Conservation (phyloP, 2,797 vertebrate species). For the Hephaestus fuliginosus region DNA sequence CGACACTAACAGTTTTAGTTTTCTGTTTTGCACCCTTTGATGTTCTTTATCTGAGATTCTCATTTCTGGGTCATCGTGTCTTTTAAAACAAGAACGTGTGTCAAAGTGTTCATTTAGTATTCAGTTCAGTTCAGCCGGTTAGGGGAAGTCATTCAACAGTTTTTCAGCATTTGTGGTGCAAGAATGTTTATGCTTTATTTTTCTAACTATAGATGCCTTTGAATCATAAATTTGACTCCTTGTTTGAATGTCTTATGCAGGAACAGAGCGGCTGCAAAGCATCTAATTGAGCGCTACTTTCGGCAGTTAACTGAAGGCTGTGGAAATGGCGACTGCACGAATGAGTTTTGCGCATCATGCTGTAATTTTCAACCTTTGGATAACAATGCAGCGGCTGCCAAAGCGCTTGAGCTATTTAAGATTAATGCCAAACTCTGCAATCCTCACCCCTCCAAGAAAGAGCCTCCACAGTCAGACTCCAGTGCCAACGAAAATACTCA, state of each 20-base stretch:
- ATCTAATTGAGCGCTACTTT: slow-evolving; percentile 99
- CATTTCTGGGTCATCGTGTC: neutral
- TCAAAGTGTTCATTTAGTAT: slow-evolving; percentile 2
- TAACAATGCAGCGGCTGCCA: slow-evolving; percentile 97
- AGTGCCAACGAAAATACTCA: slow-evolving; percentile 88
- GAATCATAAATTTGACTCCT: slow-evolving; percentile 73
- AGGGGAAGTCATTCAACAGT: neutral
- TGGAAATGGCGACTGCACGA: slow-evolving; percentile 99
- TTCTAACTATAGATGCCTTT: slow-evolving; percentile 11
- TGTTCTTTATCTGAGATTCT: neutral
- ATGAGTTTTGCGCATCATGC: slow-evolving; percentile 98
- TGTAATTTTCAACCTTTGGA: slow-evolving; percentile 95
- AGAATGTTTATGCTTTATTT: slow-evolving; percentile 21
- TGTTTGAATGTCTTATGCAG: slow-evolving; percentile 90
- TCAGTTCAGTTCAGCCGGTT: neutral
- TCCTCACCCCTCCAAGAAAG: slow-evolving; percentile 95
- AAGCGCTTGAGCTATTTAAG: slow-evolving; percentile 98
- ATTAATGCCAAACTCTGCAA: slow-evolving; percentile 99
- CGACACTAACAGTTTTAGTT: neutral
- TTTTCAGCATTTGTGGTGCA: slow-evolving; percentile 1
- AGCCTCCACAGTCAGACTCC: slow-evolving; percentile 90
- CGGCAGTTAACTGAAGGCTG: slow-evolving; percentile 99
- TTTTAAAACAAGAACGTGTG: neutral
- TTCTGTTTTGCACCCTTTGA: neutral
- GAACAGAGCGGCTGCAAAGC: slow-evolving; percentile 99